Conservation (phyloP, 2,888 invertebrate genomes). For the Heliconius aoede region DNA sequence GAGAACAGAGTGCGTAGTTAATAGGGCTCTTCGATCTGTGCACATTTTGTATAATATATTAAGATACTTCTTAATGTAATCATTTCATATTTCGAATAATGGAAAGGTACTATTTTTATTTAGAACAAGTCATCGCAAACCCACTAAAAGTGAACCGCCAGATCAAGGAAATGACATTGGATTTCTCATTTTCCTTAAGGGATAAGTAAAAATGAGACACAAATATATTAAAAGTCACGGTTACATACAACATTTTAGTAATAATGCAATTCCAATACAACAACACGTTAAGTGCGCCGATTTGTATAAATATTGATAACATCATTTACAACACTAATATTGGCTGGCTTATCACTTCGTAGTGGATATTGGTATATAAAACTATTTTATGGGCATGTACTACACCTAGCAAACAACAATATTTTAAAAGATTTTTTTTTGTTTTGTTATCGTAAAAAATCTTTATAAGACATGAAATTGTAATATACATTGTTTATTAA, state of each 20-base stretch:
- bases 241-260: constrained; percentile 12
- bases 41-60: no score
- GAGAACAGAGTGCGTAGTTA: no score
- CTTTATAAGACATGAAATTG: no score
- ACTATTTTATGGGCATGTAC: neutral
- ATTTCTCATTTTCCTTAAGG: constrained; percentile 16
- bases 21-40: no score
- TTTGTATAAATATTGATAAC: constrained; percentile 7
- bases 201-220: neutral
- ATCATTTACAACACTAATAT: neutral
- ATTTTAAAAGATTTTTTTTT: no score
- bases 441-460: no score
- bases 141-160: neutral
- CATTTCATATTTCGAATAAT: neutral
- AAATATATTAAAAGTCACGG: constrained; percentile 14
- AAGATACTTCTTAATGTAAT: neutral
- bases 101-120: neutral
- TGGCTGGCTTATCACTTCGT: neutral
- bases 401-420: neutral
- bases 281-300: neutral
- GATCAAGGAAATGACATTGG: neutral
- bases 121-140: neutral
- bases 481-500: neutral
- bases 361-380: neutral
- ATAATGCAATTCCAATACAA: neutral